Conservation (phyloP, 2,113 vertebrate species). For the Calidris pygmaea region DNA sequence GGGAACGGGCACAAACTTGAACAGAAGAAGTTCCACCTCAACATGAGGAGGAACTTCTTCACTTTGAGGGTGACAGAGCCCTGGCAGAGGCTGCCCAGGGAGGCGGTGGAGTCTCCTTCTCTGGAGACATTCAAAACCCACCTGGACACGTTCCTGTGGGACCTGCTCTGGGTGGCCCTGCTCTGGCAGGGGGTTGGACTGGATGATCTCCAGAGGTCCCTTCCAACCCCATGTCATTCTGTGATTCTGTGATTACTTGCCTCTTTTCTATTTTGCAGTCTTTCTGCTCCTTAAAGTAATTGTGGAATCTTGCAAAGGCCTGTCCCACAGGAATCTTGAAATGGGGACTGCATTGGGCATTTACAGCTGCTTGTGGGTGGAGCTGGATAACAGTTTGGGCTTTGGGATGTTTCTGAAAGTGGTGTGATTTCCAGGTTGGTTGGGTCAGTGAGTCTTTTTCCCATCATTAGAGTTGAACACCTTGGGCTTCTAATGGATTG, state of each 20-base stretch:
- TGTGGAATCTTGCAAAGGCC: background rate
- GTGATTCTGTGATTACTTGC: background rate
- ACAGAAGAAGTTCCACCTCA: too few relatives aligned
- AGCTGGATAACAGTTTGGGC: background rate
- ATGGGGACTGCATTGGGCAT: background rate
- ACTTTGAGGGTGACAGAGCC: too few relatives aligned
- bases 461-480: background rate
- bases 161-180: too few relatives aligned
- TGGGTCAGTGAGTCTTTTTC: background rate
- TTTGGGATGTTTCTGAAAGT: background rate
- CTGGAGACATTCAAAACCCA: too few relatives aligned
- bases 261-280: background rate
- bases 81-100: too few relatives aligned
- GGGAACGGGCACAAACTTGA: too few relatives aligned
- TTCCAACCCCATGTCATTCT: too few relatives aligned
- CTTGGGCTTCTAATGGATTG: background rate
- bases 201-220: too few relatives aligned
- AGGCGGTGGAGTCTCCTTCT: too few relatives aligned
- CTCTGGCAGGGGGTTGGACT: too few relatives aligned
- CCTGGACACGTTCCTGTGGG: too few relatives aligned
- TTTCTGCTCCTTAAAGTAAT: background rate
- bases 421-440: background rate
- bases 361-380: background rate
- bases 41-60: too few relatives aligned
- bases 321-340: background rate